A percentile compares a stretch with the other conserved stretches of the same genome.
phyloP scores from a whole-genome alignment of 2,113 vertebrate genomes.

The Tragelaphus scriptus region DNA sequence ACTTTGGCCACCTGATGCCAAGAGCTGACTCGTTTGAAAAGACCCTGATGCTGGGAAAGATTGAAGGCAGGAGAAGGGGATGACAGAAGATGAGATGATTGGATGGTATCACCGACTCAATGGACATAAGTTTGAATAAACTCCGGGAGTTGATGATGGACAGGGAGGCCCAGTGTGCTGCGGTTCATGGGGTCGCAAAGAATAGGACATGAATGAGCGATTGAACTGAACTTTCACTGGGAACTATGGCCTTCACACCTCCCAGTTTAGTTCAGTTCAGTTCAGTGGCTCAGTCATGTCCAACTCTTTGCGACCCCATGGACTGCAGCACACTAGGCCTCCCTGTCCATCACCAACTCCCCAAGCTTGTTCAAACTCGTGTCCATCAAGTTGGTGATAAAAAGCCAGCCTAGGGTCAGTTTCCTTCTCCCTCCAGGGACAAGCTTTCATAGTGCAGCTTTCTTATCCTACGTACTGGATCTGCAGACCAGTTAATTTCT shows the following conservation, averaged over 20 bases:
- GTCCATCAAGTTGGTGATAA: rapidly evolving
- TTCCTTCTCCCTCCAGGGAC: not conserved
- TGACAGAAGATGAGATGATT: not conserved
- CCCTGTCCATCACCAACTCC: not conserved
- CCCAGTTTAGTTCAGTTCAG: not conserved
- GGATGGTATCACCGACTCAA: not conserved
- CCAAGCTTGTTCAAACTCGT: not conserved
- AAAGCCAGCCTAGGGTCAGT: not conserved
- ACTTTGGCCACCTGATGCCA: not conserved
- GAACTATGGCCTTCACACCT: not conserved
- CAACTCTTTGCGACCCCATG: not conserved
- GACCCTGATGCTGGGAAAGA: not conserved
- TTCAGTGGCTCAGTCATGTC: not conserved
- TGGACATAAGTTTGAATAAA: not conserved
- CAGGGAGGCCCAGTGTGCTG: not conserved
- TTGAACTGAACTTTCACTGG: not conserved
- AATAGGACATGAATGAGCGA: not conserved
- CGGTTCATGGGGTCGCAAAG: not conserved
- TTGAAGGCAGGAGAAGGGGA: not conserved
- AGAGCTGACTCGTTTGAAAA: not conserved
- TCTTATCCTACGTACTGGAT: not conserved
- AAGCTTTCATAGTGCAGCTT: not conserved
- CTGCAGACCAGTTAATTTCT: not conserved
- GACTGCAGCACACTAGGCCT: not conserved
- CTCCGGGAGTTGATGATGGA: not conserved